Evolutionary conservation across 2,888 invertebrate genomes (phyloP).

Genomic region (Hydriomena furcata): DNA sequence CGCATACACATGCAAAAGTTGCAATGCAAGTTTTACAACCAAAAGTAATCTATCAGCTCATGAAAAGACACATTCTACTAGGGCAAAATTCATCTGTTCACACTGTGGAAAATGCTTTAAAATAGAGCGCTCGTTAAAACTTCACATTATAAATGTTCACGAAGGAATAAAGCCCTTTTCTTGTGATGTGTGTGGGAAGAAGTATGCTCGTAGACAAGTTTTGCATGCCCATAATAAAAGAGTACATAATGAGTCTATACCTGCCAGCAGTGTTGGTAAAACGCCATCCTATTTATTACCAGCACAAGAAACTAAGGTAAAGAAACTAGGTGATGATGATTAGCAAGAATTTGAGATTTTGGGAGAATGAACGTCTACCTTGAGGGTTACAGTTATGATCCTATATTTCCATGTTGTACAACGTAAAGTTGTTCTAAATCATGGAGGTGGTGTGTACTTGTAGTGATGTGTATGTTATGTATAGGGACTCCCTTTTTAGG

Average conservation of each 20-base stretch:
- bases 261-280: neutral
- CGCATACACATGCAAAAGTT: constrained; percentile 48
- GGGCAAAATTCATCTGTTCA: constrained; percentile 35
- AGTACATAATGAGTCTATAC: constrained; percentile 41
- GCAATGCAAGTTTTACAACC: constrained; percentile 47
- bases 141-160: constrained; percentile 42
- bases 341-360: neutral
- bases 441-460: too few species aligned
- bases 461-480: too few species aligned
- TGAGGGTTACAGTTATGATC: too few species aligned
- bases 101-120: constrained; percentile 40
- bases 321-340: neutral
- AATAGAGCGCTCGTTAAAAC: constrained; percentile 35
- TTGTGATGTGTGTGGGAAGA: constrained; percentile 50
- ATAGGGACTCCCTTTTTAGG: too few species aligned
- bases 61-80: constrained; percentile 36
- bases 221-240: constrained; percentile 47
- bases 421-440: too few species aligned
- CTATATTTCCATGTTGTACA: too few species aligned
- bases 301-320: neutral
- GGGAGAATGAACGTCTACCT: too few species aligned
- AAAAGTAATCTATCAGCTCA: constrained; percentile 52
- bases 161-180: constrained; percentile 38
- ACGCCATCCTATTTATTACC: constrained; percentile 10
- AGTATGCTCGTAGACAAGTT: constrained; percentile 43